Evolutionary conservation across 2,888 invertebrate genomes (phyloP).

Genomic region (Cryptocheilus praepositus): DNA sequence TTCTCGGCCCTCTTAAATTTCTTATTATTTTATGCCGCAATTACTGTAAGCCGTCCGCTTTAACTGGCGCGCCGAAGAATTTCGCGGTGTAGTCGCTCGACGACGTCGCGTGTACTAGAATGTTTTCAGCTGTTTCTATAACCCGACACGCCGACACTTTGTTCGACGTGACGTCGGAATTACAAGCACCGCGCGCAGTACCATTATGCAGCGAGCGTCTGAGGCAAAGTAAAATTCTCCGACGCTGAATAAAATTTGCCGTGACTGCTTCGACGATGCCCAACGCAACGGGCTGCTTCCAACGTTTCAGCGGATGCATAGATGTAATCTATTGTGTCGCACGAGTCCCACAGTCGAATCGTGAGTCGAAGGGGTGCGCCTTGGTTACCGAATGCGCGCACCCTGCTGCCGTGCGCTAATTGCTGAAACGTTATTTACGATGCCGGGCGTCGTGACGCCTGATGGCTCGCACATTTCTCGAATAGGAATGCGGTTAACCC

Average conservation of each 20-base stretch:
- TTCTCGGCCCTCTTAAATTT: too few species aligned
- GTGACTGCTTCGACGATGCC: too few species aligned
- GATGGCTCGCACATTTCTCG: conserved; percentile 26
- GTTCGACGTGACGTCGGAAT: too few species aligned
- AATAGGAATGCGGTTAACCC: conserved; percentile 32
- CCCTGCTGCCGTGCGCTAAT: conserved; percentile 55
- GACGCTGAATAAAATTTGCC: too few species aligned
- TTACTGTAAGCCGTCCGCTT: too few species aligned
- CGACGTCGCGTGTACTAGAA: neutral
- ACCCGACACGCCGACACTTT: too few species aligned
- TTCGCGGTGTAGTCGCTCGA: neutral
- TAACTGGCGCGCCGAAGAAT: too few species aligned
- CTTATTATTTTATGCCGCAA: too few species aligned
- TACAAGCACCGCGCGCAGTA: too few species aligned
- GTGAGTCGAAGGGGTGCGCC: conserved; percentile 38
- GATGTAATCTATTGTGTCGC: conserved; percentile 53
- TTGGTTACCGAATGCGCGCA: conserved; percentile 41
- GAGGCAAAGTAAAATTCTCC: too few species aligned
- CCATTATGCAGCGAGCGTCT: too few species aligned
- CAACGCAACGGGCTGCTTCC: too few species aligned
- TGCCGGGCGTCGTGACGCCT: conserved; percentile 7
- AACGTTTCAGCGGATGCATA: neutral
- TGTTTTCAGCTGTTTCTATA: neutral
- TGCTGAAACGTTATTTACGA: conserved; percentile 60
- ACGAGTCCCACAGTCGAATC: conserved; percentile 54